Percentiles rank a stretch among this genome's conserved stretches.
phyloP scores from a whole-genome alignment of 2,113 vertebrate genomes.

The Erpornis zantholeuca region DNA sequence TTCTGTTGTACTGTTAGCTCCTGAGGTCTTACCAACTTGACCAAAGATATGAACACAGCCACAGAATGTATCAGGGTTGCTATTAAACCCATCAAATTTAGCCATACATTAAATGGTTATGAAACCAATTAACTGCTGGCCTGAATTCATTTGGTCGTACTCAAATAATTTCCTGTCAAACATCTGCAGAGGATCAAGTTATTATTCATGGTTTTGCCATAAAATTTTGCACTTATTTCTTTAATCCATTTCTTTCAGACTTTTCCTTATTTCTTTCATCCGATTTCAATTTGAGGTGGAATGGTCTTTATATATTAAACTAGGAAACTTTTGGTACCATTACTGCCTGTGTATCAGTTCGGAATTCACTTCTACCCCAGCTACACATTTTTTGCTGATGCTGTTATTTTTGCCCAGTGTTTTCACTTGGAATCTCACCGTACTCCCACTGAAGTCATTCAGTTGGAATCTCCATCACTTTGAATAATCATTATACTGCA shows the following conservation, averaged over 20 bases:
- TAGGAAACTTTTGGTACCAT: background rate
- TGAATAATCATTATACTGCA: background rate
- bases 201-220: background rate
- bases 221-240: background rate
- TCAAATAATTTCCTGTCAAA: background rate
- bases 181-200: slow-evolving; percentile 34
- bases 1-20: background rate
- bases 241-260: background rate
- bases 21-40: background rate
- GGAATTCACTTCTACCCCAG: background rate
- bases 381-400: slow-evolving; percentile 11
- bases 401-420: background rate
- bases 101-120: background rate
- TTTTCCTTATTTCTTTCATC: background rate
- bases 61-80: background rate
- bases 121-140: slow-evolving; percentile 7
- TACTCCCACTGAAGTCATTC: slow-evolving; percentile 36
- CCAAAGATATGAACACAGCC: background rate
- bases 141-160: background rate
- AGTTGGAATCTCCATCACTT: slow-evolving; percentile 25
- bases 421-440: background rate
- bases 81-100: background rate
- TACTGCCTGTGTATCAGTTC: background rate
- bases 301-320: background rate
- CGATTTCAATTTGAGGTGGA: background rate